These are phyloP conservation scores for Zingel zingel DNA, from an alignment of 2,113 vertebrate genomes.

Conservation along the genomic window DNA sequence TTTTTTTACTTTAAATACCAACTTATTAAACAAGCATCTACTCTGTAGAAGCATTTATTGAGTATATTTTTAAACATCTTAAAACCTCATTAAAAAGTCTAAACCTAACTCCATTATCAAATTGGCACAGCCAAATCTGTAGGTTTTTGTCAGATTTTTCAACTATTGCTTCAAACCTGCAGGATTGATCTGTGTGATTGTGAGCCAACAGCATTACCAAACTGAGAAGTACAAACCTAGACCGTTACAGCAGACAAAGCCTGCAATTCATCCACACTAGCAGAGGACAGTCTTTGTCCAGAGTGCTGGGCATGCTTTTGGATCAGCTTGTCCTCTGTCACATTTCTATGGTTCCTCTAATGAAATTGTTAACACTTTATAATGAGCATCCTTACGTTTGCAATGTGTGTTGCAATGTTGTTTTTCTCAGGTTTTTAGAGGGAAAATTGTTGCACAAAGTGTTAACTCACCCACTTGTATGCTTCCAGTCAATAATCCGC, in stretches of 20 bases:
- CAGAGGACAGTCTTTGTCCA: slow-evolving; percentile 64
- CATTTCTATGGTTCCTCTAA: not conserved
- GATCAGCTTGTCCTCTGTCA: slow-evolving; percentile 21
- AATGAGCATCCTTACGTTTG: not conserved
- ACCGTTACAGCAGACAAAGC: slow-evolving; percentile 72
- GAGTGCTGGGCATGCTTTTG: slow-evolving; percentile 26
- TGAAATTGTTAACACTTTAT: not conserved
- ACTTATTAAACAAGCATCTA: not conserved
- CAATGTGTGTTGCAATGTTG: too few species aligned
- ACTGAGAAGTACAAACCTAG: slow-evolving; percentile 43
- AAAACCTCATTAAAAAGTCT: not conserved
- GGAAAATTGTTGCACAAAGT: not conserved
- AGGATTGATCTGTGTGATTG: slow-evolving; percentile 9
- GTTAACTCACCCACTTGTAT: not conserved
- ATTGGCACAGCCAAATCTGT: not conserved
- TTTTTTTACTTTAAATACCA: slow-evolving; percentile 10
- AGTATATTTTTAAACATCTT: not conserved
- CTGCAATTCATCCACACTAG: slow-evolving; percentile 57
- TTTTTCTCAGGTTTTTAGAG: not conserved
- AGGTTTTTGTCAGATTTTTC: not conserved
- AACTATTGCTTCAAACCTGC: not conserved
- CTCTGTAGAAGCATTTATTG: not conserved
- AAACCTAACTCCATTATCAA: not conserved
- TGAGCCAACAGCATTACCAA: slow-evolving; percentile 42
- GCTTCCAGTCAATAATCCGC: not conserved